Conservation (phyloP, 2,113 vertebrate species). For the Channa maculata region DNA sequence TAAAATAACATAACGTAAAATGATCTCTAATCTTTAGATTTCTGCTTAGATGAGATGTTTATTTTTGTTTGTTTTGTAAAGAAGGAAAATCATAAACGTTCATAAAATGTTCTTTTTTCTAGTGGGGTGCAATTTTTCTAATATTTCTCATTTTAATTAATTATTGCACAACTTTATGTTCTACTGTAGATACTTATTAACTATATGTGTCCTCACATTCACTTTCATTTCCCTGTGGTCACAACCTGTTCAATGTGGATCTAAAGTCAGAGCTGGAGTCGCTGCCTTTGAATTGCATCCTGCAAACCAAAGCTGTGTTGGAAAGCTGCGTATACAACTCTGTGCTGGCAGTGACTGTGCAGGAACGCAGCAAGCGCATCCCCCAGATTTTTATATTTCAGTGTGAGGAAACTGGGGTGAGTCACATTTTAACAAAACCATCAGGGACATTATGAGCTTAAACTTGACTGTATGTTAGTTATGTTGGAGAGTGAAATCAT, state of each 20-base stretch:
- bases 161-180: too few relatives aligned
- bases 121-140: too few relatives aligned
- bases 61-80: too few relatives aligned
- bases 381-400: constrained; percentile 89
- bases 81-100: too few relatives aligned
- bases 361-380: constrained; percentile 59
- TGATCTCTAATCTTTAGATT: too few relatives aligned
- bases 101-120: too few relatives aligned
- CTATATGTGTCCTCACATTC: neutral
- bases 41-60: too few relatives aligned
- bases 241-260: neutral
- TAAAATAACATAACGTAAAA: too few relatives aligned
- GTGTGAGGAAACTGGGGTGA: constrained; percentile 88
- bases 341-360: constrained; percentile 83
- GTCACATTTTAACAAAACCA: constrained; percentile 39
- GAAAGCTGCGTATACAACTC: constrained; percentile 86
- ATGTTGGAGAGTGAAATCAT: too few relatives aligned
- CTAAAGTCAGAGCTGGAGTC: constrained; percentile 88
- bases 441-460: neutral
- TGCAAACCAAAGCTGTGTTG: constrained; percentile 74
- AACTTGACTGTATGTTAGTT: neutral
- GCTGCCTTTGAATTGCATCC: constrained; percentile 80
- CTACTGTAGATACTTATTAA: too few relatives aligned
- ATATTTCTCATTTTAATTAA: too few relatives aligned
- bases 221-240: neutral